Conservation (phyloP, 2,113 vertebrate genomes). For the Polypterus bichir region DNA sequence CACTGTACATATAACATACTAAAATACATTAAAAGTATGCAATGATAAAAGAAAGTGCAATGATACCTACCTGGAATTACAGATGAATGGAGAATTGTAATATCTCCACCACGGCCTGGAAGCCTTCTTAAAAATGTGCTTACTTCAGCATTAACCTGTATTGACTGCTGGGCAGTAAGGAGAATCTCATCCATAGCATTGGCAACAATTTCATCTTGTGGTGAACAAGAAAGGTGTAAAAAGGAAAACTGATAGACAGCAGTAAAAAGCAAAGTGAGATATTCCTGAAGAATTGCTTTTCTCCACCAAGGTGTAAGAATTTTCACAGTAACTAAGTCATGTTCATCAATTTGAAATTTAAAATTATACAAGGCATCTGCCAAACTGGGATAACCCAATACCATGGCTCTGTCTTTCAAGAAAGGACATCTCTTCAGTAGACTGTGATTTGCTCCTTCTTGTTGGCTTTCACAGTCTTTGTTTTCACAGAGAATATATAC, state of each 20-base stretch:
- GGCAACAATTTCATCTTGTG: no score
- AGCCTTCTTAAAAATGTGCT: slow-evolving; percentile 52
- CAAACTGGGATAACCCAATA: slow-evolving; percentile 36
- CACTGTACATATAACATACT: neutral
- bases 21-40: neutral
- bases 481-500: slow-evolving; percentile 19
- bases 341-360: slow-evolving; percentile 64
- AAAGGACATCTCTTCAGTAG: no score
- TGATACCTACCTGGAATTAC: slow-evolving; percentile 68
- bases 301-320: slow-evolving; percentile 50
- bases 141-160: slow-evolving; percentile 42
- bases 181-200: slow-evolving; percentile 3
- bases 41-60: neutral
- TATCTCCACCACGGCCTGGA: slow-evolving; percentile 53
- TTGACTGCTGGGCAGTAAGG: slow-evolving; percentile 17
- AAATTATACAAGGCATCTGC: slow-evolving; percentile 54
- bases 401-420: neutral
- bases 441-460: neutral
- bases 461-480: neutral
- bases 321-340: slow-evolving; percentile 42
- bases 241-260: slow-evolving; percentile 50
- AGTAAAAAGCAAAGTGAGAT: slow-evolving; percentile 66
- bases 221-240: no score
- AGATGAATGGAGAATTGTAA: slow-evolving; percentile 56
- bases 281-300: slow-evolving; percentile 42